These are phyloP conservation scores for Hetaerina americana DNA, from an alignment of 1,140 invertebrate species.

Conservation along the genomic window DNA sequence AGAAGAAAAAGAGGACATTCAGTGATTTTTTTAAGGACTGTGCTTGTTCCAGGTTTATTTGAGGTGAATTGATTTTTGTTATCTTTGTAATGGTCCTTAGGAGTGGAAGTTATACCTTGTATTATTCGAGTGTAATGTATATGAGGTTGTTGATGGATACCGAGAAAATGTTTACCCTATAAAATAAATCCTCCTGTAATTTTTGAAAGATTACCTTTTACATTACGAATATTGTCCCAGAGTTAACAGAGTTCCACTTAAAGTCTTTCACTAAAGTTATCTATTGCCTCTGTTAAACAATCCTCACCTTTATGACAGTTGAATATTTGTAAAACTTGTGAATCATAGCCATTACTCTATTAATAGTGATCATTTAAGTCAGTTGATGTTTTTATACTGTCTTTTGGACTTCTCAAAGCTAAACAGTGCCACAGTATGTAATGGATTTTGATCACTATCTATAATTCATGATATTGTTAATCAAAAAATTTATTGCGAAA, in stretches of 20 bases:
- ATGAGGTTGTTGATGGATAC: neutral
- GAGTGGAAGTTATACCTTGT: neutral
- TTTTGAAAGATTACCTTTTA: neutral
- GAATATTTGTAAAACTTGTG: neutral
- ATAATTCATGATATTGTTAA: neutral
- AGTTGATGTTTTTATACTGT: neutral
- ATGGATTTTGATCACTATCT: neutral
- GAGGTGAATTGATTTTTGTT: neutral
- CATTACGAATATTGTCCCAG: neutral
- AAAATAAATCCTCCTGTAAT: neutral
- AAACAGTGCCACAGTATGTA: neutral
- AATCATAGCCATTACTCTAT: neutral
- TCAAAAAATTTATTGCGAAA: neutral
- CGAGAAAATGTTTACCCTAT: neutral
- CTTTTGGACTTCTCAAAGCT: neutral
- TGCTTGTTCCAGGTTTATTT: neutral
- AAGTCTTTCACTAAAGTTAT: neutral
- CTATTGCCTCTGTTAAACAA: neutral
- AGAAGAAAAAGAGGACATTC: neutral
- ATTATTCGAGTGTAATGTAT: neutral
- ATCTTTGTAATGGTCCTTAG: neutral
- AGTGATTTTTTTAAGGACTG: neutral
- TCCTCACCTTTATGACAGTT: neutral
- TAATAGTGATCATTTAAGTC: too few relatives aligned
- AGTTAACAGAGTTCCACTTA: neutral